A percentile compares a stretch with the other conserved stretches of the same genome.
Evolutionary conservation across 30 jellyfish, hydroid and myxozoan genomes (phyloP).

Genomic region (Clytia hemisphaerica): DNA sequence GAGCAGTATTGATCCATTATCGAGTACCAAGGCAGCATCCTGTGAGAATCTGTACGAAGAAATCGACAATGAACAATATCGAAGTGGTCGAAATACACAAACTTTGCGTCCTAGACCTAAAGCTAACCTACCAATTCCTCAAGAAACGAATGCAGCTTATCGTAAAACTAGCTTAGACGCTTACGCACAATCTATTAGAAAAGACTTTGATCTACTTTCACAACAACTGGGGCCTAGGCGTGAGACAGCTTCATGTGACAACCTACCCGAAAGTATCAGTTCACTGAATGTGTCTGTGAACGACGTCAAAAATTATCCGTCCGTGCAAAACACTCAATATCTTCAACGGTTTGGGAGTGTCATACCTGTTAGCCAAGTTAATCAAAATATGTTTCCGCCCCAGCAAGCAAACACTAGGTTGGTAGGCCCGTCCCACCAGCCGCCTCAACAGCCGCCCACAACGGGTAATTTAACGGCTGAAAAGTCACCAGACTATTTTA

Average conservation of each 20-base stretch:
- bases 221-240: background rate
- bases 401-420: background rate
- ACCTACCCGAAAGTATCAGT: background rate
- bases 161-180: background rate
- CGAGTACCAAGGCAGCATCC: slow-evolving; percentile 1
- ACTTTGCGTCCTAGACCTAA: slow-evolving; percentile 10
- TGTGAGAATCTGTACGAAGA: background rate
- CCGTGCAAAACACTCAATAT: background rate
- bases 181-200: background rate
- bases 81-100: background rate
- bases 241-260: background rate
- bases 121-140: background rate
- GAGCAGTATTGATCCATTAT: no score
- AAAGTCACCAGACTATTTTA: background rate
- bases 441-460: no score
- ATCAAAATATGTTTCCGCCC: background rate
- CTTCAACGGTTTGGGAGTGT: background rate
- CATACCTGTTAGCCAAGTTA: background rate
- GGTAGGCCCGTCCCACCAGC: background rate
- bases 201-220: background rate
- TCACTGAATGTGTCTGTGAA: background rate
- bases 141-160: background rate
- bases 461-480: background rate
- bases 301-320: background rate
- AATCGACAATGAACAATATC: background rate